phyloP scores from a whole-genome alignment of 2,888 invertebrate genomes.

The Deilephila elpenor region DNA sequence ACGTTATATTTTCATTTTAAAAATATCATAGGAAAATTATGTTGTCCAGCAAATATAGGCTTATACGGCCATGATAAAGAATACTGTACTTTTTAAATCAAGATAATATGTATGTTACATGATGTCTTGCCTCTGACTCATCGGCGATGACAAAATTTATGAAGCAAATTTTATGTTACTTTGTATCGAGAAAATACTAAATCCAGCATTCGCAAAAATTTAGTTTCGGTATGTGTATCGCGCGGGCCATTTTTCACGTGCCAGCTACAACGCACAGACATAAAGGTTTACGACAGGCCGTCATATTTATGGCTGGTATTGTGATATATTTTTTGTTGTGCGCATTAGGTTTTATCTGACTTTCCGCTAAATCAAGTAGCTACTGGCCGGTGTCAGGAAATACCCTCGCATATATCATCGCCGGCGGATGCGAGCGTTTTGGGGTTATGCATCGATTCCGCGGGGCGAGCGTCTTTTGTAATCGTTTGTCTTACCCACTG shows the following conservation, averaged over 20 bases:
- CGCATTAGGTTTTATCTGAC: conserved; percentile 84
- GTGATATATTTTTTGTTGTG: conserved; percentile 85
- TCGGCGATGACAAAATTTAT: conserved; percentile 47
- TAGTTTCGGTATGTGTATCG: conserved; percentile 65
- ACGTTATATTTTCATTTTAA: background rate
- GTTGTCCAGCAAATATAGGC: too few species aligned
- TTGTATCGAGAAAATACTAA: conserved; percentile 53
- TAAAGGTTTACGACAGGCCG: conserved; percentile 84
- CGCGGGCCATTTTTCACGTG: conserved; percentile 80
- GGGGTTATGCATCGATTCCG: conserved; percentile 75
- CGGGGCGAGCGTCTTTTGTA: conserved; percentile 58
- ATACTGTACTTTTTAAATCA: background rate
- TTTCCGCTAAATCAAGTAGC: conserved; percentile 85
- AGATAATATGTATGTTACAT: background rate
- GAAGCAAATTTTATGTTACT: conserved; percentile 52
- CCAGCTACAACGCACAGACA: conserved; percentile 79
- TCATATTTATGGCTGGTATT: conserved; percentile 84
- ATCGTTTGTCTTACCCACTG: conserved; percentile 76
- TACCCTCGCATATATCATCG: conserved; percentile 82
- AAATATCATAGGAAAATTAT: background rate
- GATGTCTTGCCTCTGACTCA: background rate
- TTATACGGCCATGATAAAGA: too few species aligned
- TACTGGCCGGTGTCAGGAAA: conserved; percentile 84
- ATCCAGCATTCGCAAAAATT: conserved; percentile 55
- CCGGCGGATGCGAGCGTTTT: conserved; percentile 76